Conservation (phyloP, 2,888 invertebrate species). For the Tuta absoluta region DNA sequence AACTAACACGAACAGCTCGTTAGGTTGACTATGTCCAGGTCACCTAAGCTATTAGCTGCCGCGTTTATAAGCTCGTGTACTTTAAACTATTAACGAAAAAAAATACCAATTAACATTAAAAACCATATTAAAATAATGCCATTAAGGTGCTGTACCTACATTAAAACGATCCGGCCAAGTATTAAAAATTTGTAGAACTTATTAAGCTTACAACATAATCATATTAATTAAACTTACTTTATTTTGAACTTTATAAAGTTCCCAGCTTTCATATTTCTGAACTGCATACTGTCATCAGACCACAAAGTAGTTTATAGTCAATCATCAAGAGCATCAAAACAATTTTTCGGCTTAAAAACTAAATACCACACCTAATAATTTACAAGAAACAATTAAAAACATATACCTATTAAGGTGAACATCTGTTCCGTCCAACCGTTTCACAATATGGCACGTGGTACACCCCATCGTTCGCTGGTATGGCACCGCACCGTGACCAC, state of each 20-base stretch:
- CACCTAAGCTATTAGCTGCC: constrained; percentile 25
- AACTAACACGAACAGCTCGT: constrained; percentile 30
- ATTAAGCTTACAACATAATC: constrained; percentile 9
- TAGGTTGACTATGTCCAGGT: constrained; percentile 28
- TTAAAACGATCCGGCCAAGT: background rate
- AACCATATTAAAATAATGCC: constrained; percentile 19
- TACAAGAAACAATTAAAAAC: constrained; percentile 58
- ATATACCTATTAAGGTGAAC: constrained; percentile 37
- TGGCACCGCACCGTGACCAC: constrained; percentile 31
- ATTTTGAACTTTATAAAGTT: constrained; percentile 7
- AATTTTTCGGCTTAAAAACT: constrained; percentile 40
- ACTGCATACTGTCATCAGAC: background rate
- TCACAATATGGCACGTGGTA: constrained; percentile 57
- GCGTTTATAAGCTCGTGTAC: constrained; percentile 14
- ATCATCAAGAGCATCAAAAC: constrained; percentile 1
- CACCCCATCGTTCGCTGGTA: constrained; percentile 34
- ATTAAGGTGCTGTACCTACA: constrained; percentile 11
- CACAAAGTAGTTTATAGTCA: background rate
- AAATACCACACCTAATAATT: constrained; percentile 53
- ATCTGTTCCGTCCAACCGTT: constrained; percentile 55
- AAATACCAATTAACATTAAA: constrained; percentile 21
- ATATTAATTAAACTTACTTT: constrained; percentile 9
- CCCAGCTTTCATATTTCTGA: background rate
- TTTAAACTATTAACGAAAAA: constrained; percentile 17
- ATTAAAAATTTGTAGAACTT: constrained; percentile 5